A percentile compares a stretch with the other conserved stretches of the same genome.
These are phyloP conservation scores for Cephus cinctus DNA, from an alignment of 1,140 invertebrate genomes.

Conservation along the genomic window DNA sequence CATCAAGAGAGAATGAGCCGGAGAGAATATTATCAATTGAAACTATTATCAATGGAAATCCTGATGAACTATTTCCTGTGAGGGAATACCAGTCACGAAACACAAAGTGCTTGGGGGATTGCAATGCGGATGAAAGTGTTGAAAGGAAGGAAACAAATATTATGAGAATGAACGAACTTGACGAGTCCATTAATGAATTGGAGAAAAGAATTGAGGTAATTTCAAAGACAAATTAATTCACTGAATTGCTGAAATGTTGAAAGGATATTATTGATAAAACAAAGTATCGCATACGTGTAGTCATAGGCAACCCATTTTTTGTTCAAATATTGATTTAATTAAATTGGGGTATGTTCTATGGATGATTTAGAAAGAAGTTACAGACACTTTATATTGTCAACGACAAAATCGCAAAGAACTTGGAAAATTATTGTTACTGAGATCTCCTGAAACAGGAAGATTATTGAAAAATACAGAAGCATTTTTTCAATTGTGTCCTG, in stretches of 20 bases:
- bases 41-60: too few species aligned
- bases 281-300: background rate
- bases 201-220: conserved; percentile 22
- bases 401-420: conserved; percentile 23
- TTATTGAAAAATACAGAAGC: conserved; percentile 21
- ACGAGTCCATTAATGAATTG: conserved; percentile 19
- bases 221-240: background rate
- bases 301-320: too few species aligned
- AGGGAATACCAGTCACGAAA: too few species aligned
- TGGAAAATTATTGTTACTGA: conserved; percentile 13
- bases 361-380: conserved; percentile 9
- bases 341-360: conserved; percentile 3
- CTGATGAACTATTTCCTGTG: too few species aligned
- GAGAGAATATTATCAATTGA: too few species aligned
- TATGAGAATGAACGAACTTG: conserved; percentile 17
- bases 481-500: conserved; percentile 23
- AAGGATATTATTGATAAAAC: background rate
- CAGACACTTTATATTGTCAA: conserved; percentile 22
- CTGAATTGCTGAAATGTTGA: background rate
- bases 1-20: too few species aligned
- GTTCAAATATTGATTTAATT: too few species aligned
- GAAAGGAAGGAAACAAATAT: conserved; percentile 24
- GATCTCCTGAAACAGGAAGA: conserved; percentile 13
- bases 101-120: too few species aligned
- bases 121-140: too few species aligned